Base-by-base conservation (phyloP, 1,140 invertebrate genomes). In the Physella acuta region DNA sequence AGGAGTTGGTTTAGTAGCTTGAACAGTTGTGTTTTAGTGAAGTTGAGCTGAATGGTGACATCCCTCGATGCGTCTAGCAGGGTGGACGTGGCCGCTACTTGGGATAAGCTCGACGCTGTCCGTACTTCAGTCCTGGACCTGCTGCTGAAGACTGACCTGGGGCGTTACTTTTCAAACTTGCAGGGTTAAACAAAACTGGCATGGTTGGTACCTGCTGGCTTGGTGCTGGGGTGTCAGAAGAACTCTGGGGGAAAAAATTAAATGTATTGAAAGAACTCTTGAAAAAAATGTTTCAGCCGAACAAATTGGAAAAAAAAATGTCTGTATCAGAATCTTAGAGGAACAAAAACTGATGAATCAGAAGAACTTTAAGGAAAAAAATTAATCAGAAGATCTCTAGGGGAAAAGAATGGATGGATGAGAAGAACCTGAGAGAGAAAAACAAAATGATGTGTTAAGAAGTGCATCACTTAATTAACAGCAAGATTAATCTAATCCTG, bases 161-260 rank as follows among this genome's bases (percentile, higher is more conserved):
- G 8, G 60, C 52, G 1, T 68, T 26, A 31, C 64, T 59, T 26
- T 67, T 51, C 39, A 83, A 77, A 49, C 77, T 78, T n/a, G 81
- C 71, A 5, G 83, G 83, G 71, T 85, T 80, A 69, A 82, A 85
- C 76, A 85, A 75, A 52, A 81, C 71, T 2, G 79, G 79, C 65
- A 72, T 64, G 31, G 58, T 36, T n/a, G 11, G 53, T 24, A 56
- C 31, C 37, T n/a, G 1, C 17, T 55, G 64, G 30, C 3, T 2
- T 36, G 64, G 14, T 30, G 64, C 20, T 33, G 64, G 34, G 30
- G 26, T 14, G 30, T 60, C 39, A 44, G 39, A 11, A 11, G 8
- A 61, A 16, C 5, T 17, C 52, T 30, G 36, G 16, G 17, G 24
- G 24, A 28, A 11, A 0, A 17, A 26, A 14, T 30, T n/a, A 49